These are phyloP conservation scores for Eudorcas thomsonii DNA, from an alignment of 2,113 vertebrate species.

Conservation along the genomic window DNA sequence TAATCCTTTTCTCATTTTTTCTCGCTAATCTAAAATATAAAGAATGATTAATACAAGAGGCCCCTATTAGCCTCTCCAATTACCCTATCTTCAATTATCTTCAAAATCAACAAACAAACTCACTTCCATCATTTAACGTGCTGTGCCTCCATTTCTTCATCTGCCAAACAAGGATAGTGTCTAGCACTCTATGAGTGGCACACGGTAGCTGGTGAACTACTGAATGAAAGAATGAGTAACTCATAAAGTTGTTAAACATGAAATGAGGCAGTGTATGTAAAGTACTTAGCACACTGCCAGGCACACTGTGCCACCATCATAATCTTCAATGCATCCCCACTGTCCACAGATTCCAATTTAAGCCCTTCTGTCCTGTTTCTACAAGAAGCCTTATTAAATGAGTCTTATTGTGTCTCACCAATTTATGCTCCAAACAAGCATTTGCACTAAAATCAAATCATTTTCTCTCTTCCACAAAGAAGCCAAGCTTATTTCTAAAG, in stretches of 20 bases:
- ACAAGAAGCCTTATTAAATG: not conserved
- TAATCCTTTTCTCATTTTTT: not conserved
- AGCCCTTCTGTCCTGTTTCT: not conserved
- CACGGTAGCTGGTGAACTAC: not conserved
- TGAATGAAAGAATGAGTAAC: not conserved
- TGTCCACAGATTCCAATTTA: slow-evolving; percentile 2
- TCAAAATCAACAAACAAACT: not conserved
- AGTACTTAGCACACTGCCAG: not conserved
- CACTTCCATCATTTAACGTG: not conserved
- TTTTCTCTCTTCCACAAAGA: not conserved
- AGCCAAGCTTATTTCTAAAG: not conserved
- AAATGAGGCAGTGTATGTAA: not conserved
- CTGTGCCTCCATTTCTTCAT: not conserved
- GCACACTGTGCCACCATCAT: not conserved
- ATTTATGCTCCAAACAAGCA: not conserved
- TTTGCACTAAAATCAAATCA: slow-evolving; percentile 5
- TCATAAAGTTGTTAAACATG: not conserved
- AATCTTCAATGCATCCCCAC: not conserved
- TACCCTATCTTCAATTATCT: not conserved
- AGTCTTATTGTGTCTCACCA: not conserved
- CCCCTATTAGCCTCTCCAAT: not conserved
- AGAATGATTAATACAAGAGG: not conserved
- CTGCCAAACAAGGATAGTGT: not conserved
- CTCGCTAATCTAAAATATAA: not conserved
- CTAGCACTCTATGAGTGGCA: not conserved